phyloP scores from a whole-genome alignment of 2,888 invertebrate genomes.

The Lumbricus terrestris region DNA sequence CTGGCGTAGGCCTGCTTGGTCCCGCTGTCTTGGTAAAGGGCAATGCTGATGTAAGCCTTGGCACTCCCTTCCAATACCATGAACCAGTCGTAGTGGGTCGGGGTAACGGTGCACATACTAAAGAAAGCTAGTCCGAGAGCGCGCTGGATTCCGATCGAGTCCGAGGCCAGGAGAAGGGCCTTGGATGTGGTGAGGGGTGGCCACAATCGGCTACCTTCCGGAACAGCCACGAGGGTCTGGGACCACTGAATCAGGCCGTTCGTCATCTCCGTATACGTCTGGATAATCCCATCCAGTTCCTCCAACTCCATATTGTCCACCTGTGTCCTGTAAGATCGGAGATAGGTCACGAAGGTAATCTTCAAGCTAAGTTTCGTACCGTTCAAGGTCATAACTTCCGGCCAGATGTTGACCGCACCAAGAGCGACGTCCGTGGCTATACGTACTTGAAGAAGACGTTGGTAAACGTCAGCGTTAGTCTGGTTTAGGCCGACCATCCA shows the following conservation, averaged over 20 bases:
- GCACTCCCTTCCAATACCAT: neutral
- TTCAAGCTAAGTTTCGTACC: neutral
- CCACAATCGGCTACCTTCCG: slow-evolving; percentile 19
- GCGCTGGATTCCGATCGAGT: slow-evolving; percentile 23
- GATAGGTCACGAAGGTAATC: neutral
- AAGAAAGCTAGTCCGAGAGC: slow-evolving; percentile 21
- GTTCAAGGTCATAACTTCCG: neutral
- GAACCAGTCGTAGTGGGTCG: slow-evolving; percentile 6
- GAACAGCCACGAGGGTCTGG: neutral
- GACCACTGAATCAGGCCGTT: neutral
- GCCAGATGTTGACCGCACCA: neutral
- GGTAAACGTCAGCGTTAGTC: neutral
- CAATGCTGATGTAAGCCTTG: neutral
- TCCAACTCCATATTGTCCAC: neutral
- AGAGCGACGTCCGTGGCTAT: neutral
- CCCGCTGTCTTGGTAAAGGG: neutral
- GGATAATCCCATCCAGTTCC: neutral
- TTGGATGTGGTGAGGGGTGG: neutral
- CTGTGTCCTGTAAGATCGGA: neutral
- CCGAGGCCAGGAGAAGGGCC: slow-evolving; percentile 11
- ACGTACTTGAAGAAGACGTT: neutral
- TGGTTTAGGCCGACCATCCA: neutral
- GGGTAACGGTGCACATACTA: neutral
- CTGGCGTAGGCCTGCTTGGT: neutral
- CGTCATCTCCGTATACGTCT: neutral